phyloP scores from a whole-genome alignment of 2,113 vertebrate species.

The Solenodon paradoxus region DNA sequence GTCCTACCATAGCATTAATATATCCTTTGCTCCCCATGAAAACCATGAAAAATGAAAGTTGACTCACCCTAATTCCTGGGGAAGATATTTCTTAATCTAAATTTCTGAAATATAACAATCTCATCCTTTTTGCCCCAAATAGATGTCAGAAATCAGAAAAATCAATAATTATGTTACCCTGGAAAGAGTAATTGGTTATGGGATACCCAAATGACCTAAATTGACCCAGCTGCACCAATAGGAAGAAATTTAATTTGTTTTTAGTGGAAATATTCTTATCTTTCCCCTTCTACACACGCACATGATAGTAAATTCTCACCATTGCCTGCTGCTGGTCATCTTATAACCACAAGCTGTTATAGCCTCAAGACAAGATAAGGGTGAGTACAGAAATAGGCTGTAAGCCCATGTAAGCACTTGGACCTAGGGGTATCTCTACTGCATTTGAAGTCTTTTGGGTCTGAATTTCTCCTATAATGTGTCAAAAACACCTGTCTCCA shows the following conservation, averaged over 20 bases:
- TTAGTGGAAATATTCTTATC: not conserved
- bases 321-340: accelerated
- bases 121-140: not conserved
- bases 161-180: not conserved
- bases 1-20: not conserved
- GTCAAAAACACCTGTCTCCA: not conserved
- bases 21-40: not conserved
- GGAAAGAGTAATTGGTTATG: not conserved
- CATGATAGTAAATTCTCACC: not conserved
- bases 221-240: not conserved
- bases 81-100: not conserved
- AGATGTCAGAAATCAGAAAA: not conserved
- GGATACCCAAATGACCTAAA: not conserved
- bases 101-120: not conserved
- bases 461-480: not conserved
- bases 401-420: not conserved
- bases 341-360: not conserved
- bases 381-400: accelerated
- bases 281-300: not conserved
- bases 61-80: not conserved
- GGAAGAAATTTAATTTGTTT: not conserved
- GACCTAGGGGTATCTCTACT: accelerated
- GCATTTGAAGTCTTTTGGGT: not conserved
- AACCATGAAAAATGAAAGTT: not conserved
- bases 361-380: not conserved